phyloP scores from a whole-genome alignment of 2,888 invertebrate genomes.

The Automeris io region DNA sequence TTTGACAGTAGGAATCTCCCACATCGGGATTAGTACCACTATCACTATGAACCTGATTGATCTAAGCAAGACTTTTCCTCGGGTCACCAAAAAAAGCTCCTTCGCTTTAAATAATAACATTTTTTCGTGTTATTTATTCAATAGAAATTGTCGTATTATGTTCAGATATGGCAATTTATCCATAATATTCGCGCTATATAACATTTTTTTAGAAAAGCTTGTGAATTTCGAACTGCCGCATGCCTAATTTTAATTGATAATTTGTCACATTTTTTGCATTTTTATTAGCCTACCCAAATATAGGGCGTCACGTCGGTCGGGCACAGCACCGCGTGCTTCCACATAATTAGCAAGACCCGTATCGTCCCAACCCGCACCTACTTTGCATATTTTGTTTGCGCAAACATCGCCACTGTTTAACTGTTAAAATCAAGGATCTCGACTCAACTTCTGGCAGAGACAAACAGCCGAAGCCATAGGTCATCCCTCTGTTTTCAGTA shows the following conservation, averaged over 20 bases:
- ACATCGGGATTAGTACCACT: too few species aligned
- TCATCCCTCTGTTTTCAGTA: conserved; percentile 29
- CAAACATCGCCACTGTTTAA: conserved; percentile 68
- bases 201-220: background rate
- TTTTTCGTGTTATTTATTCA: too few species aligned
- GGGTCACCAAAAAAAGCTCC: too few species aligned
- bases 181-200: background rate
- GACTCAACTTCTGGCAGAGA: conserved; percentile 40
- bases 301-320: conserved; percentile 47
- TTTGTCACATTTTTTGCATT: conserved; percentile 61
- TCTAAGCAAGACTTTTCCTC: too few species aligned
- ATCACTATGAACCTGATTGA: too few species aligned
- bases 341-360: conserved; percentile 68
- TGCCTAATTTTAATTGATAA: conserved; percentile 70
- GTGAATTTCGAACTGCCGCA: conserved; percentile 13
- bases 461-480: conserved; percentile 42
- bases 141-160: too few species aligned
- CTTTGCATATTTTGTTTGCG: conserved; percentile 74
- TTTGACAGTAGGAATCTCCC: too few species aligned
- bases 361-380: conserved; percentile 64
- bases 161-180: conserved; percentile 2
- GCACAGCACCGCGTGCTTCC: conserved; percentile 56
- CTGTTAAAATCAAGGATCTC: conserved; percentile 68
- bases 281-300: conserved; percentile 62
- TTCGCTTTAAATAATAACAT: too few species aligned